Percentiles rank a stretch among this genome's conserved stretches.
Evolutionary conservation across 2,113 vertebrate genomes (phyloP).

Genomic region (Phyllostomus discolor): DNA sequence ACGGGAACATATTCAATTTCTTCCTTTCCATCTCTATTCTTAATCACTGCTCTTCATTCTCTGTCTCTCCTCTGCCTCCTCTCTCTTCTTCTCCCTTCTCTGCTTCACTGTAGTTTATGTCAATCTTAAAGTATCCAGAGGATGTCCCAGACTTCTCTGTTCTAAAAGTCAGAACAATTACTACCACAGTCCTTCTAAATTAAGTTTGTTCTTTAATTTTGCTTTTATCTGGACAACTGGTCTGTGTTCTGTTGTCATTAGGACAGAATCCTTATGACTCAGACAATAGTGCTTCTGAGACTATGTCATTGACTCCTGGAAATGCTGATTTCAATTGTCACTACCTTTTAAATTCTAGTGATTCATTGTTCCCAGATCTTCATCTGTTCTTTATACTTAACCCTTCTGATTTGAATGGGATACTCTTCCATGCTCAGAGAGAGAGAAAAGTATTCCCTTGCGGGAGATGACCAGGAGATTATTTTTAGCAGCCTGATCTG

Average conservation of each 20-base stretch:
- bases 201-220: conserved; percentile 12
- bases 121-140: not conserved
- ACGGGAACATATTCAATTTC: not conserved
- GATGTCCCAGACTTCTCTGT: not conserved
- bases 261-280: conserved; percentile 12
- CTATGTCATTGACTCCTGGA: not conserved
- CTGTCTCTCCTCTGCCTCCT: not conserved
- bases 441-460: not conserved
- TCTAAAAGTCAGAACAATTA: not conserved
- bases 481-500: not conserved
- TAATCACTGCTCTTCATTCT: not conserved
- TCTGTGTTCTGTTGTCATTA: not conserved
- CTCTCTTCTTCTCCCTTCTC: not conserved
- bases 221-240: not conserved
- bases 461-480: not conserved
- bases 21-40: not conserved
- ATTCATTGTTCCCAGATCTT: not conserved
- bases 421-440: not conserved
- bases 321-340: not conserved
- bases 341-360: not conserved
- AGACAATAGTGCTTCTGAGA: not conserved
- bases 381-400: not conserved
- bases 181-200: not conserved
- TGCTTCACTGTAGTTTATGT: not conserved
- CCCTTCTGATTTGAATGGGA: not conserved